Evolutionary conservation across 2,888 invertebrate genomes (phyloP).

Genomic region (Mythimna pallens): DNA sequence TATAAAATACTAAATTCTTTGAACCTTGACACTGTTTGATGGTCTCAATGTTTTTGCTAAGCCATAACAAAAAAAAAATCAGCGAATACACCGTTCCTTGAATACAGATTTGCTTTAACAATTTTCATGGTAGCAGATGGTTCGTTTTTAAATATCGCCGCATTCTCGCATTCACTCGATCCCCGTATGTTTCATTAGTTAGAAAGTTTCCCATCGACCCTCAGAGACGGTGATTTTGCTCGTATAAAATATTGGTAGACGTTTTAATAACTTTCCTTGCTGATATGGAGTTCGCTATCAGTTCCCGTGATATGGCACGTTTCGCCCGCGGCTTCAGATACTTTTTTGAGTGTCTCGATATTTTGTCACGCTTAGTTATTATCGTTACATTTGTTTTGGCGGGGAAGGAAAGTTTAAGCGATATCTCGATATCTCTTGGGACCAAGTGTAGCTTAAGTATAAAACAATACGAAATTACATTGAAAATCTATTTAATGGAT

Average conservation of each 20-base stretch:
- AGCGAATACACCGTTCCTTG: not conserved
- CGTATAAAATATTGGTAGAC: constrained; percentile 80
- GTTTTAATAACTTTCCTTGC: constrained; percentile 80
- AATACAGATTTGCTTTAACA: not conserved
- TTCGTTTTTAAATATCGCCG: constrained; percentile 6
- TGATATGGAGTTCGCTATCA: constrained; percentile 78
- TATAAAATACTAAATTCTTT: too few species aligned
- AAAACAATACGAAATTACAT: not conserved
- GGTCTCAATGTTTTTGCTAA: too few species aligned
- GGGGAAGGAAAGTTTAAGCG: constrained; percentile 37
- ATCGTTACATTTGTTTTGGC: constrained; percentile 49
- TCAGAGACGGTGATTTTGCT: constrained; percentile 74
- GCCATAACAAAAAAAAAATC: too few species aligned
- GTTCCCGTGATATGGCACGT: constrained; percentile 81
- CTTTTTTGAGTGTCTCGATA: constrained; percentile 66
- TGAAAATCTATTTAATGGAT: not conserved
- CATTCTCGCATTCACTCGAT: constrained; percentile 40
- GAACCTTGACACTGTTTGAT: too few species aligned
- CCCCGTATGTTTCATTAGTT: constrained; percentile 52
- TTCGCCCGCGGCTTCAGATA: constrained; percentile 65
- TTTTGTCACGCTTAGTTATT: constrained; percentile 59
- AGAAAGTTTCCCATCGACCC: constrained; percentile 71
- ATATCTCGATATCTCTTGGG: constrained; percentile 27
- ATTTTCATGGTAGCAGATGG: not conserved
- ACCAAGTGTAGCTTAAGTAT: not conserved